Conservation (phyloP, 2,888 invertebrate genomes). For the Ornithoptera priamus region DNA sequence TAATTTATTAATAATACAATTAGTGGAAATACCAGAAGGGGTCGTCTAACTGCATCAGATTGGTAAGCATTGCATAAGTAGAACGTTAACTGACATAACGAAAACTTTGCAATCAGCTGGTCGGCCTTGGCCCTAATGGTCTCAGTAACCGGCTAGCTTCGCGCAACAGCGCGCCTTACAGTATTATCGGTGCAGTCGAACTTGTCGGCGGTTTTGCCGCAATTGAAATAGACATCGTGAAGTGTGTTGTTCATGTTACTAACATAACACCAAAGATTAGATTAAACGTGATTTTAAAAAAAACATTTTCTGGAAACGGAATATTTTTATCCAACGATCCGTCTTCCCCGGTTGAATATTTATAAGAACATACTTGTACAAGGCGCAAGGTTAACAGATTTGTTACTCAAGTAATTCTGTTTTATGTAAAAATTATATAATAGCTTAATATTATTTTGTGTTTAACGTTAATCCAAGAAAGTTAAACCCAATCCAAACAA, state of each 20-base stretch:
- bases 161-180: conserved; percentile 34
- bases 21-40: conserved; percentile 38
- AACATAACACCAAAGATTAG: conserved; percentile 2
- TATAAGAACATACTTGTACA: conserved; percentile 16
- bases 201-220: conserved; percentile 13
- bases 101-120: conserved; percentile 67
- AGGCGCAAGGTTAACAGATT: conserved; percentile 24
- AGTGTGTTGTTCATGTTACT: conserved; percentile 7
- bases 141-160: conserved; percentile 35
- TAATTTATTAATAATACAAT: background rate
- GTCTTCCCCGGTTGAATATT: conserved; percentile 14
- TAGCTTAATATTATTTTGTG: conserved; percentile 22
- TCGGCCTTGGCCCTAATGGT: conserved; percentile 70
- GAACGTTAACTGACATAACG: conserved; percentile 77
- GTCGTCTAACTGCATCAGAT: conserved; percentile 72
- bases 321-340: too few relatives aligned
- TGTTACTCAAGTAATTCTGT: conserved; percentile 11
- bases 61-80: conserved; percentile 73
- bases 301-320: too few relatives aligned
- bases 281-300: background rate
- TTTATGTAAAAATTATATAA: conserved; percentile 18
- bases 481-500: background rate
- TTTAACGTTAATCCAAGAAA: conserved; percentile 7
- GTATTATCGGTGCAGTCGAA: conserved; percentile 25
- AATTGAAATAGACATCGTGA: conserved; percentile 11